A percentile compares a stretch with the other conserved stretches of the same genome.
These are phyloP conservation scores for Hetaerina americana DNA, from an alignment of 1,140 invertebrate genomes.

Conservation along the genomic window DNA sequence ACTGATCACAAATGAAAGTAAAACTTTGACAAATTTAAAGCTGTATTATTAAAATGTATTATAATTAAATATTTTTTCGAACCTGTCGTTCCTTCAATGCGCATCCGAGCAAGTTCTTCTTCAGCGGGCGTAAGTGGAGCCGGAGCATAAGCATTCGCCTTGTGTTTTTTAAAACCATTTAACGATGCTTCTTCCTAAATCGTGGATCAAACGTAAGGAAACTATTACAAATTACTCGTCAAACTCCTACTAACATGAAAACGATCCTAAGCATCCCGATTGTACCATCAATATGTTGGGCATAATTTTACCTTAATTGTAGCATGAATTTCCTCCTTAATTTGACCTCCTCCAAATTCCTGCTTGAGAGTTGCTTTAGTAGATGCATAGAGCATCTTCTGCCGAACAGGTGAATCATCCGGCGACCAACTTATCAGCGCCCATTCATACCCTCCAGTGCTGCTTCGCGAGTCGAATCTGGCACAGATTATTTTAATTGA, in stretches of 20 bases:
- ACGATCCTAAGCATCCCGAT: not conserved
- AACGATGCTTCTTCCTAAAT: constrained; percentile 65
- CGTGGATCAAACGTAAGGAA: not conserved
- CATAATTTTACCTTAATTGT: constrained; percentile 47
- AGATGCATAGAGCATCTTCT: constrained; percentile 98
- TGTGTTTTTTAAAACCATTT: constrained; percentile 67
- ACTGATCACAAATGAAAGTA: too few species aligned
- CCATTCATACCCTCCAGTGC: constrained; percentile 76
- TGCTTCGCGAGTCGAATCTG: constrained; percentile 65
- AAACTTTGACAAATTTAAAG: too few species aligned
- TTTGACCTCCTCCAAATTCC: constrained; percentile 83
- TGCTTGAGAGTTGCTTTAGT: constrained; percentile 95
- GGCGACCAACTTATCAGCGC: constrained; percentile 90
- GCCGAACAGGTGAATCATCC: constrained; percentile 72
- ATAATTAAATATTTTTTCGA: too few species aligned
- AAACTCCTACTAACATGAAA: too few species aligned
- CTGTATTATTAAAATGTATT: too few species aligned
- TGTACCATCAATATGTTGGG: constrained; percentile 15
- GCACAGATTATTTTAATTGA: constrained; percentile 1
- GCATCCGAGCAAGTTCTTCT: constrained; percentile 73
- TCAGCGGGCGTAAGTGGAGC: constrained; percentile 80
- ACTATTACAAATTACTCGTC: not conserved
- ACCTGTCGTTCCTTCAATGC: constrained; percentile 44
- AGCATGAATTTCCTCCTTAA: constrained; percentile 86
- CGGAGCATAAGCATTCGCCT: constrained; percentile 61